Evolutionary conservation across 2,113 vertebrate species (phyloP), one percentile per base, ranked within the genome.

Genomic region (Verasper variegatus): DNA sequence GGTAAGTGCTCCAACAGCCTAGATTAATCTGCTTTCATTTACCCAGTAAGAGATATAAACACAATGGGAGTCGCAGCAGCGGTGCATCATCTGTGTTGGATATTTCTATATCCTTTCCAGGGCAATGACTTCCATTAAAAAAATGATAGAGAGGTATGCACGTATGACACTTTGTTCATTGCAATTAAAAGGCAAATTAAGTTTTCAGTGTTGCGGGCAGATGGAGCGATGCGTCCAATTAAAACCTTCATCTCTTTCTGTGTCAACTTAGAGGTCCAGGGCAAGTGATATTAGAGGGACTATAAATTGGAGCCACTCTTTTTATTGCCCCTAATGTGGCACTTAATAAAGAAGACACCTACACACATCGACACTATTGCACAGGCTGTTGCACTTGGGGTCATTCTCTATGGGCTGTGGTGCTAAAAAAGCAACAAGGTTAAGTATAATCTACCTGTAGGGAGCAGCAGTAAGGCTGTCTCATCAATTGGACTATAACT

Each of bases 161-260:
- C 3, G 2, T 47, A 59, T 74, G 61, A 56, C 31, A 1, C 31
- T 7, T 27, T 31, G 0, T 75, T 80, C 67, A 70, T 73, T 64
- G 61, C 63, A 71, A 64, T 80, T 84, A 76, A 85, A 86, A 62
- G 57, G 17, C 18, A 68, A 74, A 72, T 85, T 49, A 75, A 8
- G 18, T 61, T 51, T 71, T 26, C 51, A 40, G n/a, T 51, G 10
- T 81, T 14, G 20, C 54, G 49, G 49, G 42, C 74, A 81, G 63
- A 71, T 72, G 51, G 74, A 74, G 24, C 42, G 24, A 26, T 74
- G 31, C 23, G 42, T 64, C 65, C 52, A 86, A 78, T 77, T 83
- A 81, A 81, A 83, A 40, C 7, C 1, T 61, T 81, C 35, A 74
- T 84, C 59, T 68, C 31, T 74, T 69, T 74, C 62, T 61, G 40